Percentiles rank a stretch among this genome's conserved stretches.
phyloP scores from a whole-genome alignment of 64 coral and sea anemone genomes.

The Catalaphyllia jardinei region DNA sequence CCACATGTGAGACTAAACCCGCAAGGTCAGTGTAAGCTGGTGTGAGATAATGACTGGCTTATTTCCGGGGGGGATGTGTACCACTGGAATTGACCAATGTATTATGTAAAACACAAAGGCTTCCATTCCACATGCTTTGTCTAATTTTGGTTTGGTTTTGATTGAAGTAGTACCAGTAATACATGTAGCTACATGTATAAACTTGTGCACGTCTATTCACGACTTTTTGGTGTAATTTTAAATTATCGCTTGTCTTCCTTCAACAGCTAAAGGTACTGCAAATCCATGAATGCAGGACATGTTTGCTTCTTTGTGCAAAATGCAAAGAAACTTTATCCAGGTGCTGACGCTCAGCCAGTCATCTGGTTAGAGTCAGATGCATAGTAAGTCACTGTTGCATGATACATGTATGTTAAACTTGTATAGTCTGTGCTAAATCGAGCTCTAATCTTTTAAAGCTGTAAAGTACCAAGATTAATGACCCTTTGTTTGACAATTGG shows the following conservation, averaged over 20 bases:
- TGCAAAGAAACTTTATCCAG: constrained; percentile 81
- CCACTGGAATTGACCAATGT: too few species aligned
- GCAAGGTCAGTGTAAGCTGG: too few species aligned
- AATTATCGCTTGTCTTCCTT: background rate
- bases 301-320: constrained; percentile 55
- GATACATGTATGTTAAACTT: background rate
- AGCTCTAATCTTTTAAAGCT: background rate
- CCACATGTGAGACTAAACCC: too few species aligned
- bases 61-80: too few species aligned
- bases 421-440: background rate
- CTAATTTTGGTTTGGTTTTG: too few species aligned
- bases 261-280: constrained; percentile 81
- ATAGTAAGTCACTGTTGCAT: constrained; percentile 40
- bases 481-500: too few species aligned
- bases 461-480: background rate
- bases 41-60: too few species aligned
- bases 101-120: too few species aligned
- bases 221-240: background rate
- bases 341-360: constrained; percentile 58
- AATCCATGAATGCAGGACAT: constrained; percentile 70
- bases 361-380: constrained; percentile 92
- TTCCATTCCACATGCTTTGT: too few species aligned
- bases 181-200: too few species aligned
- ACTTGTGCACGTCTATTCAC: background rate
- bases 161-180: too few species aligned